phyloP scores from a whole-genome alignment of 2,113 vertebrate species.

The Gambusia affinis region DNA sequence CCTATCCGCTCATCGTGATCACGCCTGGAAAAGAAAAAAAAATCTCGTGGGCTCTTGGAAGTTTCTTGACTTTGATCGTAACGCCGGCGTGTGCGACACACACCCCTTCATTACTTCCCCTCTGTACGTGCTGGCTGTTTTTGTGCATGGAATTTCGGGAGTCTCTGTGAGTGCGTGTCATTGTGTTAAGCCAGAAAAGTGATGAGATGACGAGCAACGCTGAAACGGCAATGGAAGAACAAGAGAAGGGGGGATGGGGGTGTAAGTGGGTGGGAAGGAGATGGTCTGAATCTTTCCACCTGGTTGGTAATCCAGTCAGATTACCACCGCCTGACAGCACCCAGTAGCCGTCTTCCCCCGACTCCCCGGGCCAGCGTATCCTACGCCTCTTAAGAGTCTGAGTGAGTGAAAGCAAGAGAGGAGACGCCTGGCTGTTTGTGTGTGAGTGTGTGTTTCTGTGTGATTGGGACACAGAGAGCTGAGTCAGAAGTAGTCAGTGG shows the following conservation, averaged over 20 bases:
- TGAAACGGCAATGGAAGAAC: slow-evolving; percentile 20
- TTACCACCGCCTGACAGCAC: slow-evolving; percentile 80
- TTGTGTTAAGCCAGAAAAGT: background rate
- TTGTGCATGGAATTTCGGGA: slow-evolving; percentile 10
- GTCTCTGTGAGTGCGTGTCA: slow-evolving; percentile 8
- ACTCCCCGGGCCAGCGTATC: slow-evolving; percentile 65
- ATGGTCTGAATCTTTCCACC: slow-evolving; percentile 81
- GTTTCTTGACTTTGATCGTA: slow-evolving; percentile 61
- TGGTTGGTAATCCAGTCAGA: slow-evolving; percentile 84
- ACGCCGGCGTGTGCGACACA: slow-evolving; percentile 39
- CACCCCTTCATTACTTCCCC: slow-evolving; percentile 29
- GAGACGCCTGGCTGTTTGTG: slow-evolving; percentile 22
- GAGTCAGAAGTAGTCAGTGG: slow-evolving; percentile 66
- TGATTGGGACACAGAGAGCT: slow-evolving; percentile 36
- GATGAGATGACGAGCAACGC: slow-evolving; percentile 25
- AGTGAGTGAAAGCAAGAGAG: slow-evolving; percentile 63
- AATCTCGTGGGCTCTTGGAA: slow-evolving; percentile 39
- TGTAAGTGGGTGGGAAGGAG: slow-evolving; percentile 33
- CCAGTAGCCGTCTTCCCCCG: slow-evolving; percentile 68
- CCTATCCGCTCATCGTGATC: slow-evolving; percentile 52
- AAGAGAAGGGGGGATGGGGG: slow-evolving; percentile 1
- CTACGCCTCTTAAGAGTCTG: slow-evolving; percentile 63
- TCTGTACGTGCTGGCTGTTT: slow-evolving; percentile 33
- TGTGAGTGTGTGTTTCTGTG: slow-evolving; percentile 28
- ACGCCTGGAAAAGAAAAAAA: slow-evolving; percentile 31